phyloP scores from a whole-genome alignment of 2,113 vertebrate genomes.

The Potamarius usumacintae region DNA sequence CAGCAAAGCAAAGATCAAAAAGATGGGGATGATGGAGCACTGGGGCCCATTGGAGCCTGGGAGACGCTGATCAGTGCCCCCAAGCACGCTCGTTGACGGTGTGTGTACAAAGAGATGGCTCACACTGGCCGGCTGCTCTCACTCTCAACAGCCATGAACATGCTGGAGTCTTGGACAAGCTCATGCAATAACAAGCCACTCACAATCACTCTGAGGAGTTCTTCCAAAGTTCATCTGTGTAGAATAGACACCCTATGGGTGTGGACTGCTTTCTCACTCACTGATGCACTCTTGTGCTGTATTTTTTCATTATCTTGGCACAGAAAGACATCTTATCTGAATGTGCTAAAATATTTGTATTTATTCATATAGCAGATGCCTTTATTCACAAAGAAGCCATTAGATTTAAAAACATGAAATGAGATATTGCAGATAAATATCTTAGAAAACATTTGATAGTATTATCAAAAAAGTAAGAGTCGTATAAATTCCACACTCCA shows the following conservation, averaged over 20 bases:
- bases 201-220: slow-evolving; percentile 75
- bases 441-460: background rate
- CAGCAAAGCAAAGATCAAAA: slow-evolving; percentile 87
- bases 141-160: slow-evolving; percentile 81
- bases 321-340: background rate
- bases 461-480: background rate
- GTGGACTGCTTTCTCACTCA: slow-evolving; percentile 4
- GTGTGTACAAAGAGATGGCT: slow-evolving; percentile 79
- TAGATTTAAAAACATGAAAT: background rate
- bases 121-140: slow-evolving; percentile 79
- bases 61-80: slow-evolving; percentile 79
- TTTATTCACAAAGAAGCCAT: background rate
- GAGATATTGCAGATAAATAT: background rate
- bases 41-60: slow-evolving; percentile 56
- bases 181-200: slow-evolving; percentile 87
- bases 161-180: slow-evolving; percentile 83
- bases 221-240: slow-evolving; percentile 64
- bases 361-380: background rate
- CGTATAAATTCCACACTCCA: background rate
- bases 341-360: background rate
- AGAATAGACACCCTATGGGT: slow-evolving; percentile 18
- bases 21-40: slow-evolving; percentile 68
- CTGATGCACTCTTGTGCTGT: background rate
- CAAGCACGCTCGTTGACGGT: slow-evolving; percentile 81
- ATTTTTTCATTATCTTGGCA: slow-evolving; percentile 31